A percentile compares a stretch with the other conserved stretches of the same genome.
These are phyloP conservation scores for Pristionchus entomophagus DNA, from an alignment of 2,888 invertebrate species.

Conservation along the genomic window DNA sequence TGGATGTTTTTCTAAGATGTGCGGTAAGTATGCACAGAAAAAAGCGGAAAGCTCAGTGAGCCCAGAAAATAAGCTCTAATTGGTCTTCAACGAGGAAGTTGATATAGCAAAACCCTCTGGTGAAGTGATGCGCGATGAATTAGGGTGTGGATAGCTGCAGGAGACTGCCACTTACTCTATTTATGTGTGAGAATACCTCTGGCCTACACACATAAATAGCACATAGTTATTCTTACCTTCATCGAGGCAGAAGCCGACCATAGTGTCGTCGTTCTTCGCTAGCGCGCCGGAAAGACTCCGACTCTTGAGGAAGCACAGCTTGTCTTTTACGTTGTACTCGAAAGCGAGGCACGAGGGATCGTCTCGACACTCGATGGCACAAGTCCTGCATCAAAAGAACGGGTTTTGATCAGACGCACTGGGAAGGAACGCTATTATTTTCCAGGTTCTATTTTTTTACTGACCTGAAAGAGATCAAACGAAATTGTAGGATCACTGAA, in stretches of 20 bases:
- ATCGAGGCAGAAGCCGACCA: slow-evolving; percentile 59
- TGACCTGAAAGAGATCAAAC: too few species aligned
- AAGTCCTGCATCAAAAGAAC: slow-evolving; percentile 51
- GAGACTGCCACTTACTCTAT: too few species aligned
- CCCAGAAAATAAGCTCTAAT: background rate
- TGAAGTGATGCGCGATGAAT: too few species aligned
- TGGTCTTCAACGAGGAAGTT: too few species aligned
- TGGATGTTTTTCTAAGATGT: too few species aligned
- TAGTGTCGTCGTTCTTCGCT: slow-evolving; percentile 51
- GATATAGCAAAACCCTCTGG: too few species aligned
- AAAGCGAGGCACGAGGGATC: slow-evolving; percentile 60
- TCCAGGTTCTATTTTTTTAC: too few species aligned
- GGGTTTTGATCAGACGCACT: too few species aligned
- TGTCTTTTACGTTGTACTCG: slow-evolving; percentile 54
- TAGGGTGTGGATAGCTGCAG: too few species aligned
- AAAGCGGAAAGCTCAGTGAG: background rate
- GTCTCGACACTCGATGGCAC: slow-evolving; percentile 56
- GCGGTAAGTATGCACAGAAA: background rate
- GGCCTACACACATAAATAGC: background rate
- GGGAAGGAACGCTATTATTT: too few species aligned
- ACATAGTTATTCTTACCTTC: slow-evolving; percentile 50
- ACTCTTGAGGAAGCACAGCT: slow-evolving; percentile 56
- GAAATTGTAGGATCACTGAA: too few species aligned
- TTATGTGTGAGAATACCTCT: background rate
- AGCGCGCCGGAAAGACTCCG: slow-evolving; percentile 54